Evolutionary conservation across 2,888 invertebrate genomes (phyloP), one percentile per base, ranked within the genome.

Genomic region (Trilocha varians): DNA sequence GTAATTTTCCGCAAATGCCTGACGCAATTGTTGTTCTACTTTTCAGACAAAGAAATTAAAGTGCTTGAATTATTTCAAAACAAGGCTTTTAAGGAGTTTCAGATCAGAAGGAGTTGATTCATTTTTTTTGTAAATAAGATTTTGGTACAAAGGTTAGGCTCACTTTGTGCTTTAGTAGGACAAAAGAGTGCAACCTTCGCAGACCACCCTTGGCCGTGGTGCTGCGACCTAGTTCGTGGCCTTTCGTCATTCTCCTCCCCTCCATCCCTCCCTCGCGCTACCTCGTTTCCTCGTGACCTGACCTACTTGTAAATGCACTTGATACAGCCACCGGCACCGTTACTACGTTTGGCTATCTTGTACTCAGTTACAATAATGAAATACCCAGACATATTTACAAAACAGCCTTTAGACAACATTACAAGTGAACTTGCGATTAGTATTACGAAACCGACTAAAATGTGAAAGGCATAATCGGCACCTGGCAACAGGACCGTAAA

Each of bases 131-230:
- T n/a, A n/a, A n/a, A n/a, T n/a, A n/a, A n/a, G n/a, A n/a, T n/a
- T n/a, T n/a, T n/a, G n/a, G n/a, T n/a, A n/a, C n/a, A n/a, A n/a
- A n/a, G n/a, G n/a, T n/a, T n/a, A n/a, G n/a, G n/a, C n/a, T n/a
- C n/a, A n/a, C n/a, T n/a, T n/a, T 47, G 51, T 52, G 51, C 54
- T 59, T 49, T 47, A 55, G 51, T 60, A 58, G 70, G 66, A 76
- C 70, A 77, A 75, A 77, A 65, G 59, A 65, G 54, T 56, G 56
- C 78, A 82, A 84, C 80, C 82, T 83, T 82, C 76, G 72, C 57
- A 55, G 64, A 65, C 67, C 78, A 82, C 80, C 83, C 83, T 84
- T 84, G 83, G 83, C 83, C 82, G 78, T 84, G 83, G 78, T 74
- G 64, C 57, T 74, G 65, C 64, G 80, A 80, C 82, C 79, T 70